A percentile compares a stretch with the other conserved stretches of the same genome.
phyloP scores from a whole-genome alignment of 2,113 vertebrate species.

The Otus sunia region DNA sequence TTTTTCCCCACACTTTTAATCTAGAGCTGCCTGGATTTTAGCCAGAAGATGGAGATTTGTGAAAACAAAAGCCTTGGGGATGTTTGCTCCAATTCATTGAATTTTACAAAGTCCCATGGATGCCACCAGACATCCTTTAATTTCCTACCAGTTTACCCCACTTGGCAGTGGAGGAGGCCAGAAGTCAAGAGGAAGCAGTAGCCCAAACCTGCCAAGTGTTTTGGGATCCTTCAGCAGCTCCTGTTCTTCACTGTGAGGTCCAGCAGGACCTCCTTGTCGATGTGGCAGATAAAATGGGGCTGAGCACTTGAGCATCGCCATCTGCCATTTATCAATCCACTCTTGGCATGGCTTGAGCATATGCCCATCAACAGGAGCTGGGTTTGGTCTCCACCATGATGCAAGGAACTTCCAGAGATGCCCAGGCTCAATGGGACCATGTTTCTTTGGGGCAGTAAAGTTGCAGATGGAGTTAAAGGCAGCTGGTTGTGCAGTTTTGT shows the following conservation, averaged over 20 bases:
- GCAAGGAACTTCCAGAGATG: background rate
- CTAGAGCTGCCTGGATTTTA: background rate
- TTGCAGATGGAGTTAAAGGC: background rate
- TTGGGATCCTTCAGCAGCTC: background rate
- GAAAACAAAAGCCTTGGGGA: background rate
- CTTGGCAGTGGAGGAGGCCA: background rate
- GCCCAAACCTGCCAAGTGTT: background rate
- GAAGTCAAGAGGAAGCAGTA: background rate
- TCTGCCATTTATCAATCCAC: background rate
- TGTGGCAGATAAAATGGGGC: background rate
- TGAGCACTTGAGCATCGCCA: background rate
- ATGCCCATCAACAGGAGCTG: background rate
- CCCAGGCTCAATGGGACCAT: accelerated
- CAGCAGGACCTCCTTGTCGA: background rate
- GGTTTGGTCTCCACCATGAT: background rate
- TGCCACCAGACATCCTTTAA: background rate
- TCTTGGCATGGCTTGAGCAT: background rate
- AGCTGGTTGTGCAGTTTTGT: background rate
- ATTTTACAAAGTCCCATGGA: background rate
- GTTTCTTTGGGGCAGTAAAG: background rate
- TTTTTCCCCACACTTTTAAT: background rate
- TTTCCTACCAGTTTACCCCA: background rate
- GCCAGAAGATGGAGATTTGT: background rate
- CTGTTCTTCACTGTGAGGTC: background rate
- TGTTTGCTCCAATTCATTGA: background rate